Evolutionary conservation across 1,140 invertebrate genomes (phyloP).

Genomic region (Phortica variegata): DNA sequence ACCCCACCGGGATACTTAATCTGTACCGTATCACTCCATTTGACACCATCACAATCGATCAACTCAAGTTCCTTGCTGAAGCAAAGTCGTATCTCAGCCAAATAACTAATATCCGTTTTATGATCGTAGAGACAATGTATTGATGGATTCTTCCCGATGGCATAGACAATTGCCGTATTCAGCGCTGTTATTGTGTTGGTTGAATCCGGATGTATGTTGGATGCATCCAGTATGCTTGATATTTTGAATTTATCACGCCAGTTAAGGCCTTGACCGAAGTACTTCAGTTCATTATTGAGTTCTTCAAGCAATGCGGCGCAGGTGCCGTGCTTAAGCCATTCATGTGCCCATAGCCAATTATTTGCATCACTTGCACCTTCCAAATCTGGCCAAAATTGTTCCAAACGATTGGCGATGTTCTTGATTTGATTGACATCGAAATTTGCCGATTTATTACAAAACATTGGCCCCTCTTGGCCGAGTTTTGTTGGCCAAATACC

Average conservation of each 20-base stretch:
- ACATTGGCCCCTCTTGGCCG: slow-evolving; percentile 66
- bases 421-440: slow-evolving; percentile 66
- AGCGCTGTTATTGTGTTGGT: slow-evolving; percentile 63
- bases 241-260: slow-evolving; percentile 68
- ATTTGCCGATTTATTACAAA: slow-evolving; percentile 67
- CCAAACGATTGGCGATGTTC: slow-evolving; percentile 64
- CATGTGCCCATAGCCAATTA: slow-evolving; percentile 75
- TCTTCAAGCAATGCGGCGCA: slow-evolving; percentile 67
- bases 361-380: slow-evolving; percentile 60
- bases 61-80: slow-evolving; percentile 65
- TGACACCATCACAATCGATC: slow-evolving; percentile 62
- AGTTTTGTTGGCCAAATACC: slow-evolving; percentile 79
- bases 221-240: slow-evolving; percentile 61
- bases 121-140: slow-evolving; percentile 65
- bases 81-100: slow-evolving; percentile 69
- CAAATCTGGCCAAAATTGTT: slow-evolving; percentile 74
- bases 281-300: slow-evolving; percentile 70
- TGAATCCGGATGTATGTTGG: slow-evolving; percentile 64
- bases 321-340: slow-evolving; percentile 84
- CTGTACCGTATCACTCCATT: slow-evolving; percentile 30
- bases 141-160: slow-evolving; percentile 62
- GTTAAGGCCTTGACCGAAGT: slow-evolving; percentile 69
- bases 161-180: slow-evolving; percentile 61
- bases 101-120: slow-evolving; percentile 61
- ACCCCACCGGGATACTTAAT: slow-evolving; percentile 45